Base-by-base conservation (phyloP, 2,113 vertebrate genomes). In the Phaethon lepturus region DNA sequence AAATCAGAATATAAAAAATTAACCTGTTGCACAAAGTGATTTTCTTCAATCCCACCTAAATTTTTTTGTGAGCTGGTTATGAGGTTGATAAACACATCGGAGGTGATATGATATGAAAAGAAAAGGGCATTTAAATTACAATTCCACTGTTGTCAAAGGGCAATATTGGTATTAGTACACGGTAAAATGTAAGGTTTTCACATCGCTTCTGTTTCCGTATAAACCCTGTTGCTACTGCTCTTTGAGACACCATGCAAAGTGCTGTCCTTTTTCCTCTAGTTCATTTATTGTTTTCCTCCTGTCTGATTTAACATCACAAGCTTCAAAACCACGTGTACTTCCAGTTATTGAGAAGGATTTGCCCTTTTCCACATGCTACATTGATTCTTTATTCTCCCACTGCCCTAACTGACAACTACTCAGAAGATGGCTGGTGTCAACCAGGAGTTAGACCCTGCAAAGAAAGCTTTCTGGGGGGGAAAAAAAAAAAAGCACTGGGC, bases 91-190 rank as follows among this genome's bases (percentile, higher is more conserved):
- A 83, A 56, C 2, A 12, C 11, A 38, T 3, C 31, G 33, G 33
- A 26, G 18, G 31, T 49, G 33, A 80, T 15, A 44, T 0, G 0
- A 91, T 15, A 44, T 0, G 0, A 91, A 33, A 90, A 66, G 68
- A 88, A 75, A 82, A 64, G 24, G 8, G 9, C 8, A 66, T 81
- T 71, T 33, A n/a, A 11, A 44, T 19, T 1, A 59, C 23, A 55
- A 31, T 53, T 60, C 26, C 22, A 38, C 53, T 45, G 5, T 14
- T 80, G 24, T 58, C 49, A 72, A 22, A n/a, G 18, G 3, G 4
- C 14, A 59, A 11, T 18, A 11, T 4, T 53, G 28, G 2, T 33
- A 60, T 35, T 17, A 47, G 42, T 25, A 50, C 19, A 55, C 2
- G 12, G 28, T 22, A 78, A 75, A 89, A 76, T 24, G 18, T 40